Evolutionary conservation across 2,797 vertebrate genomes (phyloP).

Genomic region (Typhlichthys subterraneus): DNA sequence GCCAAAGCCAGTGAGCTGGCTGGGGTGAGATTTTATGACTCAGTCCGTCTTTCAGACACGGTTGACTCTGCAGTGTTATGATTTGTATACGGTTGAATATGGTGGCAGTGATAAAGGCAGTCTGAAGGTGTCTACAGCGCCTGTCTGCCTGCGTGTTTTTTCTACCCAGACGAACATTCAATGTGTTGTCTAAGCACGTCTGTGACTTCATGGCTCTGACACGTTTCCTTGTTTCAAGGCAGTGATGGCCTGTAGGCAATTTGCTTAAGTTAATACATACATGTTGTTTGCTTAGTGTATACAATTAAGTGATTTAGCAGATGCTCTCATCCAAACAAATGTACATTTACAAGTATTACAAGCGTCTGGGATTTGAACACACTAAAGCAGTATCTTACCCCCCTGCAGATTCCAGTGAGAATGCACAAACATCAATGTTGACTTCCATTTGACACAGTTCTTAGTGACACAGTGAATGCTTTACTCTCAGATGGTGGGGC

Average conservation of each 20-base stretch:
- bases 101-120: slow-evolving; percentile 31
- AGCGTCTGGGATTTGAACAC: too few relatives aligned
- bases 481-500: too few relatives aligned
- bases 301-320: too few relatives aligned
- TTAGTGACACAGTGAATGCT: not conserved
- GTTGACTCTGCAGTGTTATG: slow-evolving; percentile 45
- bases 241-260: too few relatives aligned
- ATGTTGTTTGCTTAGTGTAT: too few relatives aligned
- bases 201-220: slow-evolving; percentile 11
- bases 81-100: slow-evolving; percentile 42
- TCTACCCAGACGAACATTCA: slow-evolving; percentile 16
- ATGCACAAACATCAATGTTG: too few relatives aligned
- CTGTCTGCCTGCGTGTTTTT: not conserved
- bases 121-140: slow-evolving; percentile 21
- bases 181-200: slow-evolving; percentile 27
- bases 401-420: too few relatives aligned
- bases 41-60: slow-evolving; percentile 45
- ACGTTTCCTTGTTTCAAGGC: not conserved
- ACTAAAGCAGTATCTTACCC: too few relatives aligned
- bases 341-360: too few relatives aligned
- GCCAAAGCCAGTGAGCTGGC: slow-evolving; percentile 34
- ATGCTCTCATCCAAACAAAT: too few relatives aligned
- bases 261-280: too few relatives aligned
- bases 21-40: slow-evolving; percentile 49
- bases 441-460: not conserved